Evolutionary conservation across 2,113 vertebrate genomes (phyloP).

Genomic region (Myiopsitta monachus): DNA sequence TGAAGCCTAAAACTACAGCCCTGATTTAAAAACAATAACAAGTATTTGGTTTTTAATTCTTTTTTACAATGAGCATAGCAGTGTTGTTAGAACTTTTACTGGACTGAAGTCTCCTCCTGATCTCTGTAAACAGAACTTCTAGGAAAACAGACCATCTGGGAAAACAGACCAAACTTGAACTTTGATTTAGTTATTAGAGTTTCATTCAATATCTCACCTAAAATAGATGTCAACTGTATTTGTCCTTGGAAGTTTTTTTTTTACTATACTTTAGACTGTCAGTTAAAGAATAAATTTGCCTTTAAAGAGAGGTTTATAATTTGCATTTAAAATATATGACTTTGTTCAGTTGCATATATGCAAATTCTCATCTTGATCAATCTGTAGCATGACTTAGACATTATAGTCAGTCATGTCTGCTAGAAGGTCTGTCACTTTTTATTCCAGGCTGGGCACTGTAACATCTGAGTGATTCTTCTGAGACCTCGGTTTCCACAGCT

Average conservation of each 20-base stretch:
- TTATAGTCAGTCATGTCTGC: background rate
- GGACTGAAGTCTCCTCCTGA: background rate
- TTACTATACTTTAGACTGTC: background rate
- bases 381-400: background rate
- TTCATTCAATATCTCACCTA: background rate
- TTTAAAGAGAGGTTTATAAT: background rate
- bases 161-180: background rate
- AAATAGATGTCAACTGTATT: background rate
- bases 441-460: background rate
- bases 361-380: background rate
- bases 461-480: background rate
- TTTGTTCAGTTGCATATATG: background rate
- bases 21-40: background rate
- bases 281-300: background rate
- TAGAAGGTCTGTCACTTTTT: background rate
- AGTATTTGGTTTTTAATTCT: background rate
- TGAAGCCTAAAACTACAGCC: background rate
- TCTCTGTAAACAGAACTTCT: background rate
- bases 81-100: background rate
- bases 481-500: background rate
- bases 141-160: background rate
- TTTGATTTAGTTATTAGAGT: background rate
- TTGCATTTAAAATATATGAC: background rate
- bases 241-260: background rate
- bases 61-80: background rate